Conservation (phyloP, 2,797 vertebrate genomes). For the Sebastes nivosus region DNA sequence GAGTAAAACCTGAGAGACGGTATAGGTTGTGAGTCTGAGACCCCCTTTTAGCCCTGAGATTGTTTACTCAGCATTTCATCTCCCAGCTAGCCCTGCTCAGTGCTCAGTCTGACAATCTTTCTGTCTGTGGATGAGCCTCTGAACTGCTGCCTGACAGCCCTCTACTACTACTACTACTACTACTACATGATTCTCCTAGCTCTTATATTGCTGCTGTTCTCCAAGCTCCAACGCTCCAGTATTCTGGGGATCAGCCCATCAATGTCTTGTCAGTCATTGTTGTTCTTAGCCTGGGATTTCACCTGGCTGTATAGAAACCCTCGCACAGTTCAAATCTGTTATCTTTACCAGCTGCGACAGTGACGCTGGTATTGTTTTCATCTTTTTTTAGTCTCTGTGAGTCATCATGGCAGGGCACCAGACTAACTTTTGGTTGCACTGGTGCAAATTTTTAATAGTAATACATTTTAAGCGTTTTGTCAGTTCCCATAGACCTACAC, state of each 20-base stretch:
- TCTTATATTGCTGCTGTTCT: neutral
- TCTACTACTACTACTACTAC: neutral
- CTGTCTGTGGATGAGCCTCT: constrained; percentile 18
- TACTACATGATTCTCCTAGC: neutral
- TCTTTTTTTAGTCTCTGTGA: neutral
- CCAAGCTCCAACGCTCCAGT: neutral
- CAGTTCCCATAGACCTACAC: too few species aligned
- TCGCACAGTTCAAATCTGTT: neutral
- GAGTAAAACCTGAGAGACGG: constrained; percentile 10
- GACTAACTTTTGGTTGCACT: too few species aligned
- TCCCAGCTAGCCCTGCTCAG: neutral
- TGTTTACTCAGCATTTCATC: constrained; percentile 50
- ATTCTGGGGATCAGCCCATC: neutral
- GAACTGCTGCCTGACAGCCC: neutral
- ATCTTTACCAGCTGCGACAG: neutral
- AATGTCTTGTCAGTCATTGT: neutral
- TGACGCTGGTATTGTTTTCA: neutral
- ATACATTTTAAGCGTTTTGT: too few species aligned
- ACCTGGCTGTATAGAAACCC: neutral
- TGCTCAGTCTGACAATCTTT: constrained; percentile 16
- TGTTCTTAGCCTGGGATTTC: constrained; percentile 3
- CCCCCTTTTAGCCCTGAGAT: constrained; percentile 37
- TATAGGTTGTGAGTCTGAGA: constrained; percentile 28
- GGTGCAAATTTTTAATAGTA: too few species aligned
- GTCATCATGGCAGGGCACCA: too few species aligned